These are phyloP conservation scores for Drosophila nasuta DNA, from an alignment of 1,140 invertebrate genomes.

Conservation along the genomic window DNA sequence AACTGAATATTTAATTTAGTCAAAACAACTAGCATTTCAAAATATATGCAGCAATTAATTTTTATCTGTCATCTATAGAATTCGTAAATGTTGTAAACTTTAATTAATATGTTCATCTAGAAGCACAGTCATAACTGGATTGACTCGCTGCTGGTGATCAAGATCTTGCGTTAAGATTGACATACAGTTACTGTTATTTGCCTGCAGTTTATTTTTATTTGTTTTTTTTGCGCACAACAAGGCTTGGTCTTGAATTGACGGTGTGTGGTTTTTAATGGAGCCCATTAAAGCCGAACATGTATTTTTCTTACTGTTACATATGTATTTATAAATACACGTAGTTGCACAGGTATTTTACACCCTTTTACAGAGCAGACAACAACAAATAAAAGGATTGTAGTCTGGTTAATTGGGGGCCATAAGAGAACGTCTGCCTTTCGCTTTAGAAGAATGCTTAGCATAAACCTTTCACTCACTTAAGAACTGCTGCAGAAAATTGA, in stretches of 20 bases:
- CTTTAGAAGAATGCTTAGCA: no score
- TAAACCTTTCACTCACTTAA: no score
- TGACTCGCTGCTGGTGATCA: constrained; percentile 3
- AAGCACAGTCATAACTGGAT: not conserved
- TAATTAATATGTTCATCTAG: not conserved
- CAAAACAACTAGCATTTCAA: not conserved
- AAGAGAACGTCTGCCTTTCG: no score
- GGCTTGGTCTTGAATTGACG: not conserved
- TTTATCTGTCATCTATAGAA: not conserved
- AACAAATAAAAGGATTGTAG: no score
- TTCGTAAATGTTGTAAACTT: not conserved
- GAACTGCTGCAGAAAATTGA: no score
- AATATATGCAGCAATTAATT: not conserved
- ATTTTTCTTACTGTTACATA: constrained; percentile 6
- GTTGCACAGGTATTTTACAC: not conserved
- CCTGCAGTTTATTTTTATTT: not conserved
- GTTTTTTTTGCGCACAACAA: not conserved
- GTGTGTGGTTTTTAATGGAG: constrained; percentile 1
- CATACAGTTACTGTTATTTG: not conserved
- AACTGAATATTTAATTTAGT: not conserved
- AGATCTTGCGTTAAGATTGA: constrained; percentile 9
- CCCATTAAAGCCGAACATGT: not conserved
- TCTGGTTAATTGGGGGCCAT: no score
- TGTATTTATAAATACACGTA: not conserved
- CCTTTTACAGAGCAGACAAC: not conserved